Evolutionary conservation across 1,140 invertebrate species (phyloP).

Genomic region (Drosophila dunni): DNA sequence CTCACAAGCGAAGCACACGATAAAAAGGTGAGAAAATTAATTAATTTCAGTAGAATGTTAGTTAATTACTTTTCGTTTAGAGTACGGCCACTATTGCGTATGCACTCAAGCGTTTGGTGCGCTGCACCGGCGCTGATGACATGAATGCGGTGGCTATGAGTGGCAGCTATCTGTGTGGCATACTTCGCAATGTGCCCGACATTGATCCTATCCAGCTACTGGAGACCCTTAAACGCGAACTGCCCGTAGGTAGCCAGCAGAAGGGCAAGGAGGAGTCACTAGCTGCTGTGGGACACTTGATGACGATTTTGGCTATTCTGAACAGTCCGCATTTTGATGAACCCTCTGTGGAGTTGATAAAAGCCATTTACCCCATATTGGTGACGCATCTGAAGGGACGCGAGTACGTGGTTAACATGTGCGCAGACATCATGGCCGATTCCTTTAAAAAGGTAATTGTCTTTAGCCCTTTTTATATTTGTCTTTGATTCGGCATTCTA

Average conservation of each 20-base stretch:
- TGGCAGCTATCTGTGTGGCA: slow-evolving; percentile 40
- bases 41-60: background rate
- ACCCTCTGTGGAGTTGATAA: slow-evolving; percentile 18
- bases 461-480: background rate
- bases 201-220: slow-evolving; percentile 49
- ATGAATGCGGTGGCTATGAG: slow-evolving; percentile 25
- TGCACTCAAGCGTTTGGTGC: slow-evolving; percentile 54
- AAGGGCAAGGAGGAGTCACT: slow-evolving; percentile 58
- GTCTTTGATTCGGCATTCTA: no score
- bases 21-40: background rate
- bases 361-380: slow-evolving; percentile 38
- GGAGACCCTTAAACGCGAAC: slow-evolving; percentile 37
- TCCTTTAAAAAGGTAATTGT: slow-evolving; percentile 41
- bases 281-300: slow-evolving; percentile 61
- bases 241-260: slow-evolving; percentile 40
- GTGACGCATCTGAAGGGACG: slow-evolving; percentile 48
- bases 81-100: slow-evolving; percentile 52
- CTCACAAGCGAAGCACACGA: background rate
- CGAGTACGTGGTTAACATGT: slow-evolving; percentile 56
- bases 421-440: slow-evolving; percentile 28
- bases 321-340: slow-evolving; percentile 31
- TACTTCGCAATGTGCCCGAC: slow-evolving; percentile 34
- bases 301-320: slow-evolving; percentile 40
- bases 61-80: slow-evolving; percentile 20
- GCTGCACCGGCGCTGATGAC: slow-evolving; percentile 65